Percentiles rank a stretch among this genome's conserved stretches.
Evolutionary conservation across 2,888 invertebrate genomes (phyloP).

Genomic region (Latheticus oryzae): DNA sequence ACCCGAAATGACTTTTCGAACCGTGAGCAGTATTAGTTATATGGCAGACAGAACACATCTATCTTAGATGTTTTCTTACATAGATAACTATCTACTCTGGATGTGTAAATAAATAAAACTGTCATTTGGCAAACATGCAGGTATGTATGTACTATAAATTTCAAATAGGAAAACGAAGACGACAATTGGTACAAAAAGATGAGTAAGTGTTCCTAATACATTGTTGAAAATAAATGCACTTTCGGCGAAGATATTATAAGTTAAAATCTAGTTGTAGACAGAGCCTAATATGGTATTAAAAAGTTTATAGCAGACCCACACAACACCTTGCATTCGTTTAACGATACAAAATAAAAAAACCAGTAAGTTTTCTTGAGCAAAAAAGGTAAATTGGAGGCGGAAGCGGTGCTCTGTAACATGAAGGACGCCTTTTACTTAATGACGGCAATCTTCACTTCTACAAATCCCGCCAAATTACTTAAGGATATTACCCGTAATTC

Average conservation of each 20-base stretch:
- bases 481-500: constrained; percentile 40
- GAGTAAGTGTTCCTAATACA: too few relatives aligned
- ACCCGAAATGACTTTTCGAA: constrained; percentile 48
- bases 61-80: constrained; percentile 42
- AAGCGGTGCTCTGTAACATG: constrained; percentile 29
- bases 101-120: too few relatives aligned
- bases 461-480: constrained; percentile 41
- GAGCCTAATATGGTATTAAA: constrained; percentile 2
- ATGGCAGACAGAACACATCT: constrained; percentile 46
- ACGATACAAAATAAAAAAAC: constrained; percentile 9
- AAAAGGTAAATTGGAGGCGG: constrained; percentile 22
- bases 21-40: constrained; percentile 49
- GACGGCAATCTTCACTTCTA: constrained; percentile 41
- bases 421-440: constrained; percentile 36
- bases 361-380: constrained; percentile 3
- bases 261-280: too few relatives aligned
- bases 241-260: too few relatives aligned
- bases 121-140: too few relatives aligned
- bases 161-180: too few relatives aligned
- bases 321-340: constrained; percentile 1
- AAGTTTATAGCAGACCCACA: constrained; percentile 6
- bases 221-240: too few relatives aligned
- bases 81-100: too few relatives aligned
- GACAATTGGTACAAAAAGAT: too few relatives aligned
- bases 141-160: too few relatives aligned